A percentile compares a stretch with the other conserved stretches of the same genome.
Evolutionary conservation across 2,888 invertebrate species (phyloP).

Genomic region (Erebia palarica): DNA sequence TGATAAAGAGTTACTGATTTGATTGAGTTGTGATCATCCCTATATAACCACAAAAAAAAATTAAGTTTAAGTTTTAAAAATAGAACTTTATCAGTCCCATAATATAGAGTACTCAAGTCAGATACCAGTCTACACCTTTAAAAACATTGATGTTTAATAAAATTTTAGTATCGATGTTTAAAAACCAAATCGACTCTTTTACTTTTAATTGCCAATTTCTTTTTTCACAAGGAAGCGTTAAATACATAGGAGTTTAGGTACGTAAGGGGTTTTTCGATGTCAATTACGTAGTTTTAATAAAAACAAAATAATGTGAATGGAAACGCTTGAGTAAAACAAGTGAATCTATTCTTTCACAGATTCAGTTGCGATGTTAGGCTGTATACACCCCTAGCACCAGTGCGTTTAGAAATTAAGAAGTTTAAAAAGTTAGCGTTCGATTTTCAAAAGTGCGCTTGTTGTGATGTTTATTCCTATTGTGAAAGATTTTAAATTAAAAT

Average conservation of each 20-base stretch:
- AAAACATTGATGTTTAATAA: too few relatives aligned
- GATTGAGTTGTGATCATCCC: too few relatives aligned
- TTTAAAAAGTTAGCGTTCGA: slow-evolving; percentile 35
- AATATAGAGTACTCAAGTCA: too few relatives aligned
- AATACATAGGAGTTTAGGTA: not conserved
- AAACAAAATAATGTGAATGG: slow-evolving; percentile 58
- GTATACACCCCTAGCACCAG: slow-evolving; percentile 52
- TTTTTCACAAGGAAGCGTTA: slow-evolving; percentile 22
- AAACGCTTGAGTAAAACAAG: slow-evolving; percentile 5
- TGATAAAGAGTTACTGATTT: too few relatives aligned
- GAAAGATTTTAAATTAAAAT: slow-evolving; percentile 63
- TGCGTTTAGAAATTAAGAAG: slow-evolving; percentile 30
- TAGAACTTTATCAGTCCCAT: not conserved
- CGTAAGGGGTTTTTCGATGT: slow-evolving; percentile 8
- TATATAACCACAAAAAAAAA: too few relatives aligned
- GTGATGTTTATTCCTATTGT: slow-evolving; percentile 59
- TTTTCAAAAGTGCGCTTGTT: slow-evolving; percentile 26
- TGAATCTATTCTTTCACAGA: slow-evolving; percentile 43
- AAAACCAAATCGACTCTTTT: not conserved
- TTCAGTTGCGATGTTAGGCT: slow-evolving; percentile 53
- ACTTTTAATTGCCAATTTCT: slow-evolving; percentile 23
- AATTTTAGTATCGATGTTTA: not conserved
- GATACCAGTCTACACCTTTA: too few relatives aligned
- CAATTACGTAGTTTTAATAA: slow-evolving; percentile 27
- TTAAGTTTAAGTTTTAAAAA: not conserved